Evolutionary conservation across 2,888 invertebrate species (phyloP), one percentile per base, ranked within the genome.

Genomic region (Tetragnatha montana): DNA sequence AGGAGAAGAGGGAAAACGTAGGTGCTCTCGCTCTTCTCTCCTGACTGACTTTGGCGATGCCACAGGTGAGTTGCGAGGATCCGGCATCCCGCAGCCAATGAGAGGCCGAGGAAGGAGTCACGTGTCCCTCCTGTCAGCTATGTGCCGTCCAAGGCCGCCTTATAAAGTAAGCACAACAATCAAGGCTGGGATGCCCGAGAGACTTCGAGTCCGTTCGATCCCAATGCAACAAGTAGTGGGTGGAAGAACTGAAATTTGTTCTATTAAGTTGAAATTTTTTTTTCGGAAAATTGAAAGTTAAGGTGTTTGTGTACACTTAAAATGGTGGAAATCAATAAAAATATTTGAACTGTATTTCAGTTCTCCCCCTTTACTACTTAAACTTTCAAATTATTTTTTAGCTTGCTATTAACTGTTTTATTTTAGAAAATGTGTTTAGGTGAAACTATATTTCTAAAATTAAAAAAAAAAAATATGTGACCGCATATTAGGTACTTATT

Each of bases 91-190:
- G 14, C 19, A 21, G 14, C 89, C 85, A 89, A 89, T 89, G 21
- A 68, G 75, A 69, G 12, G n/a, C 10, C n/a, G 49, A 10, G n/a
- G 51, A 35, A 17, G n/a, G 4, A 17, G 73, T 75, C 89, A 89
- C 85, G 89, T 89, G 89, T 17, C 49, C 17, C 49, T 35, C 70
- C 78, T 35, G 35, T 35, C 76, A 85, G 76, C 75, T 85, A 85
- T 89, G 85, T 78, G 85, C 76, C 81, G 76, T 69, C 35, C 89
- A 81, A 85, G 85, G 81, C 78, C 81, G 76, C 81, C 89, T 70
- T 89, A 85, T 89, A 85, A 89, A 89, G 89, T 89, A 89, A 89
- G 89, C 76, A 68, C 71, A 89, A 81, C 88, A 68, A 81, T 71
- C 85, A 76, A 89, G 81, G 81, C 88, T 19, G 70, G 85, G 22